Conservation (phyloP, 2,888 invertebrate genomes). For the Xestia sexstrigata region DNA sequence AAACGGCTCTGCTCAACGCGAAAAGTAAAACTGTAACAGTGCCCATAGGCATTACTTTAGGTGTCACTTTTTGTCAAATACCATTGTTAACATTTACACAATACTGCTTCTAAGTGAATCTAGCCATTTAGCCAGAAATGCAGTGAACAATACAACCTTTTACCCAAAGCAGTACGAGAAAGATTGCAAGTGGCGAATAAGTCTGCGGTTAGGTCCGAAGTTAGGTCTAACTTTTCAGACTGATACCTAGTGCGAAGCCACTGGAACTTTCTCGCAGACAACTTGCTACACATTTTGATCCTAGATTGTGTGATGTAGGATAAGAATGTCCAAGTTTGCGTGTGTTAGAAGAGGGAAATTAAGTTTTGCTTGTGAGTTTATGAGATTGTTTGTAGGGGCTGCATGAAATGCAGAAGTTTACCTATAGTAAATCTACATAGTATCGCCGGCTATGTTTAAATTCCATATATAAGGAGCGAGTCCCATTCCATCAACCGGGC, state of each 20-base stretch:
- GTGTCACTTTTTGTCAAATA: neutral
- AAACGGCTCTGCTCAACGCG: too few relatives aligned
- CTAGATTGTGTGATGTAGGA: conserved; percentile 42
- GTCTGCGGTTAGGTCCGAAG: conserved; percentile 48
- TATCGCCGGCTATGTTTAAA: neutral
- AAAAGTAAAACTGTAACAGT: too few relatives aligned
- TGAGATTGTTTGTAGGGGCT: too few relatives aligned
- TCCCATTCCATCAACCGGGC: neutral
- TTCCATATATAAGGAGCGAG: neutral
- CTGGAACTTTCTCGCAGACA: conserved; percentile 42
- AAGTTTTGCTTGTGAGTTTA: conserved; percentile 27
- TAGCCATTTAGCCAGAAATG: neutral
- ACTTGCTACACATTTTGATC: conserved; percentile 38
- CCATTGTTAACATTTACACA: too few relatives aligned
- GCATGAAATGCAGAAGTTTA: too few relatives aligned
- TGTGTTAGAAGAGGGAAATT: conserved; percentile 18
- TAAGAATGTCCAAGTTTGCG: conserved; percentile 40
- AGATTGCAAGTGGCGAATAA: conserved; percentile 23
- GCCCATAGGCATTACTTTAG: neutral
- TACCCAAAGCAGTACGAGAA: neutral
- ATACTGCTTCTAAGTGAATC: neutral
- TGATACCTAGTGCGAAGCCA: conserved; percentile 31
- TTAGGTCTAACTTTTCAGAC: conserved; percentile 58
- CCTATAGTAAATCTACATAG: neutral
- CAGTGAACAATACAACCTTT: neutral